Conservation (phyloP, 2,888 invertebrate species). For the Caenorhabditis sp. region DNA sequence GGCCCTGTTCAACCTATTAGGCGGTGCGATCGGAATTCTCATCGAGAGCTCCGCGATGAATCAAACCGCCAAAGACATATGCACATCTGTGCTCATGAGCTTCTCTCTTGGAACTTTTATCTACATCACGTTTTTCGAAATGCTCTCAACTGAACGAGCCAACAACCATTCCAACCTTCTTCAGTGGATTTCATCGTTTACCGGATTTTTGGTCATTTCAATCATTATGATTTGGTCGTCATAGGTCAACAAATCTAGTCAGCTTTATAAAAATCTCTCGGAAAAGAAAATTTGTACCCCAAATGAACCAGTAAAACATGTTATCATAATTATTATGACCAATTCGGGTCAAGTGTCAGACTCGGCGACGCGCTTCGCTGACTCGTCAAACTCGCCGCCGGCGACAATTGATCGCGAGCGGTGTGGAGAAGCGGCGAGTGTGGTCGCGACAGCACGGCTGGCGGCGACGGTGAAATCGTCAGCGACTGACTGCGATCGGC, state of each 20-base stretch:
- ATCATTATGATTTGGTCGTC: conserved; percentile 45
- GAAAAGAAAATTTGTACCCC: background rate
- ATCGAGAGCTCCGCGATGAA: conserved; percentile 55
- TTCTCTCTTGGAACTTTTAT: conserved; percentile 62
- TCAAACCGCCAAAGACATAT: conserved; percentile 49
- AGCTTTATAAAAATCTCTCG: background rate
- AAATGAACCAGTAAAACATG: background rate
- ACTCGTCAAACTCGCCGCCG: conserved; percentile 28
- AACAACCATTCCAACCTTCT: conserved; percentile 57
- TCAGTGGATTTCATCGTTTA: conserved; percentile 53
- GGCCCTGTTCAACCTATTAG: conserved; percentile 48
- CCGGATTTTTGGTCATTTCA: conserved; percentile 53
- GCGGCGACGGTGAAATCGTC: conserved; percentile 45
- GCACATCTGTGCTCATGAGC: conserved; percentile 51
- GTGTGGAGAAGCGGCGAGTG: conserved; percentile 31
- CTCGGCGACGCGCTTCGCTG: conserved; percentile 20
- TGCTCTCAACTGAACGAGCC: conserved; percentile 57
- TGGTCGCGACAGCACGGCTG: conserved; percentile 37
- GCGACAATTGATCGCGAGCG: conserved; percentile 35
- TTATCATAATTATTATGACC: conserved; percentile 11
- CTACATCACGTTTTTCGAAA: conserved; percentile 65
- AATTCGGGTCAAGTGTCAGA: conserved; percentile 29
- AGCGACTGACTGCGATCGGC: conserved; percentile 43
- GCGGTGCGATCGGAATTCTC: conserved; percentile 59
- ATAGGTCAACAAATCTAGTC: background rate